Percentiles rank a stretch among this genome's conserved stretches.
Conservation (phyloP, 2,888 invertebrate species). For the Drosophila putrida region DNA sequence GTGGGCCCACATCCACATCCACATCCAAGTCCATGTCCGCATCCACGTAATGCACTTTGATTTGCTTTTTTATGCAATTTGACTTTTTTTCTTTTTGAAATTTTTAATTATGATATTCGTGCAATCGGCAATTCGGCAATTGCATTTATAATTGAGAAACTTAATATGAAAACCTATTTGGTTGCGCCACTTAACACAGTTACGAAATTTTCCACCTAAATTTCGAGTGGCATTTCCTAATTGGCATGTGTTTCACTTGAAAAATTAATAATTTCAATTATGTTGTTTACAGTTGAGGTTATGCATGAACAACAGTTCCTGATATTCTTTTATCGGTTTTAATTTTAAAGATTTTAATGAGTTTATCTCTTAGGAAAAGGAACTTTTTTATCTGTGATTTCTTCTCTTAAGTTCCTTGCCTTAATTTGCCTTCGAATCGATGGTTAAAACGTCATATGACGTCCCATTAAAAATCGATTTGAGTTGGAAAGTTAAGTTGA, state of each 20-base stretch:
- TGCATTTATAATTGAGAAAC: slow-evolving; percentile 60
- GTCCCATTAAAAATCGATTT: slow-evolving; percentile 43
- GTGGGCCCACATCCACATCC: slow-evolving; percentile 50
- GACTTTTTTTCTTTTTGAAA: background rate
- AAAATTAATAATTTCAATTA: slow-evolving; percentile 1
- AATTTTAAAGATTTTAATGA: background rate
- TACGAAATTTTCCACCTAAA: slow-evolving; percentile 45
- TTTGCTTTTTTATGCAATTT: slow-evolving; percentile 52
- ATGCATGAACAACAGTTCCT: slow-evolving; percentile 16
- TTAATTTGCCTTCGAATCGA: background rate
- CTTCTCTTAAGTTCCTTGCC: background rate
- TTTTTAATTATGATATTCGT: slow-evolving; percentile 61
- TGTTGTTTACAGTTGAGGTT: slow-evolving; percentile 14
- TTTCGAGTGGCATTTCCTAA: slow-evolving; percentile 25
- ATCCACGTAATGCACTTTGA: slow-evolving; percentile 53
- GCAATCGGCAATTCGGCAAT: slow-evolving; percentile 48
- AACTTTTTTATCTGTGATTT: too few relatives aligned
- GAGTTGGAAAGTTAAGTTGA: slow-evolving; percentile 18
- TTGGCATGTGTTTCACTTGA: slow-evolving; percentile 17
- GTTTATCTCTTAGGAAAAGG: too few relatives aligned
- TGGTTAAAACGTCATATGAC: background rate
- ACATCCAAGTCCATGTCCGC: slow-evolving; percentile 21
- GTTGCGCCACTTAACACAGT: slow-evolving; percentile 48
- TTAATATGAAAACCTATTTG: slow-evolving; percentile 18
- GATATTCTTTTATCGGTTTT: background rate